Base-by-base conservation (phyloP, 2,888 invertebrate genomes). In the Eristalis intricaria region DNA sequence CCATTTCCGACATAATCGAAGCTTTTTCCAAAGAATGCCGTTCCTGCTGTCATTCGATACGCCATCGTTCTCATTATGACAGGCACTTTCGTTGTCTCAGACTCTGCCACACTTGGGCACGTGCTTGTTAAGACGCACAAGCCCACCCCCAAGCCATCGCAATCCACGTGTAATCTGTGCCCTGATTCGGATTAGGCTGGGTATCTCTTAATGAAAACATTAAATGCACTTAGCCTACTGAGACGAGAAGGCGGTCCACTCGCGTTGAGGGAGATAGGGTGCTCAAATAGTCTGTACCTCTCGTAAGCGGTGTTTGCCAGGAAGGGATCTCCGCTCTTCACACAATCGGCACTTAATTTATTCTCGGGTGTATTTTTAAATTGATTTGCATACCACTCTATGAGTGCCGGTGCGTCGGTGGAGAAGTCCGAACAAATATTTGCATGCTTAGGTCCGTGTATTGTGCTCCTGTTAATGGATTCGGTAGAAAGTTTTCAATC, bases 141-240 rank as follows among this genome's bases (percentile, higher is more conserved):
- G n/a, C 19, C 7, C 8, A 5, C 8, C 50, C 50, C 19, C 1
- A 50, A 19, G 50, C 50, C n/a, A 32, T 29, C 15, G 19, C 8
- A 32, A 32, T 32, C 50, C 56, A 68, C 68, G 68, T 50, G 68
- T 50, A 68, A 56, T 11, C 19, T 68, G 50, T 50, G n/a, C 19
- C 50, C 50, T 15, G 43, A 8, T 26, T 66, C 32, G 5, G 32
- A 68, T 68, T 50, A 56, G 2, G 50, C 32, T 29, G 29, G 32
- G n/a, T 56, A 19, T 50, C 32, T 4, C 22, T 56, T 29, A 22
- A 68, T 19, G 50, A 66, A 43, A 29, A 43, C 22, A 66, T n/a
- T 26, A 4, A 43, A 40, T 50, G 43, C 66, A 66, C 29, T 29
- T 8, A 8, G 19, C 2, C 50, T 2, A 2, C 19, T 8, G 50